phyloP scores from a whole-genome alignment of 2,113 vertebrate genomes.

The Bungarus multicinctus region DNA sequence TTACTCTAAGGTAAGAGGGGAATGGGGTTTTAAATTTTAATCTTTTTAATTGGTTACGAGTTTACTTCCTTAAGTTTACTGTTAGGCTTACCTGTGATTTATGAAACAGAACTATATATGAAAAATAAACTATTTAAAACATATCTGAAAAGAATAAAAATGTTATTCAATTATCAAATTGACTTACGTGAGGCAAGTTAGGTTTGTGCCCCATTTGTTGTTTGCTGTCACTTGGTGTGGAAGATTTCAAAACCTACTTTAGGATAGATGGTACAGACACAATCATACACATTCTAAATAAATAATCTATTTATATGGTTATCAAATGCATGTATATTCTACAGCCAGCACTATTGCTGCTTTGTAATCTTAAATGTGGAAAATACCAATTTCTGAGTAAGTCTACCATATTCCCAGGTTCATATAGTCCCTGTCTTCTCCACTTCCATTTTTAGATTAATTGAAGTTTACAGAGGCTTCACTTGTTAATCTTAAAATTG shows the following conservation, averaged over 20 bases:
- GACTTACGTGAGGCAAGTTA: not conserved
- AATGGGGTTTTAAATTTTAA: too few relatives aligned
- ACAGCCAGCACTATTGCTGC: not conserved
- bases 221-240: not conserved
- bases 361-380: not conserved
- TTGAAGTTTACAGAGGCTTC: not conserved
- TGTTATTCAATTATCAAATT: not conserved
- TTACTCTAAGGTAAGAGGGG: slow-evolving; percentile 68
- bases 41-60: not conserved
- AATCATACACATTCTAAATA: not conserved
- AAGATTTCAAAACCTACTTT: not conserved
- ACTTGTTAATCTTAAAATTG: not conserved
- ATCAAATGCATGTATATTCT: not conserved
- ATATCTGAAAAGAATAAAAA: not conserved
- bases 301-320: not conserved
- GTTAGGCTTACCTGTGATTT: not conserved
- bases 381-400: not conserved
- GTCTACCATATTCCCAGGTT: not conserved
- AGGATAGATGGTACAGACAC: not conserved
- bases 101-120: not conserved
- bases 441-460: not conserved
- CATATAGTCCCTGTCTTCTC: not conserved
- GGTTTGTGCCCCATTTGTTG: not conserved
- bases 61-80: not conserved
- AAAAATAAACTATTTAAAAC: not conserved